Percentiles rank a stretch among this genome's conserved stretches.
Evolutionary conservation across 2,888 invertebrate genomes (phyloP).

Genomic region (Volucella zonaria): DNA sequence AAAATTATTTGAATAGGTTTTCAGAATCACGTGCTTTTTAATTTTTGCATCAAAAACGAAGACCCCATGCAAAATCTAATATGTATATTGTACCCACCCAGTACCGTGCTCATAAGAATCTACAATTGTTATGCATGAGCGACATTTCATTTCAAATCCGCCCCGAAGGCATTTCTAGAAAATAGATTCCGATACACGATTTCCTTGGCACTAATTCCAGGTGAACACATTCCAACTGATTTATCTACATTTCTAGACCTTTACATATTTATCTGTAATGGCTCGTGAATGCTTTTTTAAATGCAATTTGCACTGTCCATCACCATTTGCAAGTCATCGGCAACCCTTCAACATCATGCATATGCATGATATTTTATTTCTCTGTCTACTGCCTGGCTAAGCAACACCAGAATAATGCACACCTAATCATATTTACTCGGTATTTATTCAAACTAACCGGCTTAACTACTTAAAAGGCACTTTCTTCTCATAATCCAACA

Average conservation of each 20-base stretch:
- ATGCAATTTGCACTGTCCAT: slow-evolving; percentile 1
- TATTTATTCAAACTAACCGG: slow-evolving; percentile 10
- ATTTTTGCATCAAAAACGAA: too few species aligned
- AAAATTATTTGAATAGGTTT: too few species aligned
- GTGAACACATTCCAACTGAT: too few species aligned
- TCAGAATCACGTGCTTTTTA: too few species aligned
- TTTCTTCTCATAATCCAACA: slow-evolving; percentile 1
- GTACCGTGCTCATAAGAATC: too few species aligned
- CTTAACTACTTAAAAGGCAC: slow-evolving; percentile 8
- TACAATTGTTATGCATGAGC: too few species aligned
- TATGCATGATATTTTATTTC: slow-evolving; percentile 13
- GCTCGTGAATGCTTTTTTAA: background rate
- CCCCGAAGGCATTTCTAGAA: too few species aligned
- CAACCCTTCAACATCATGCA: slow-evolving; percentile 1
- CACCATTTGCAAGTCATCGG: background rate
- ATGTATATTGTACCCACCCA: too few species aligned
- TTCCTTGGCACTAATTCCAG: background rate
- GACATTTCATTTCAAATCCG: background rate
- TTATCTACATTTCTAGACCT: too few species aligned
- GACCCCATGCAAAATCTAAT: too few species aligned
- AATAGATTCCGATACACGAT: background rate
- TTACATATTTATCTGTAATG: too few species aligned
- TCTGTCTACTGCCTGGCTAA: slow-evolving; percentile 6
- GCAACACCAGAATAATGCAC: slow-evolving; percentile 3
- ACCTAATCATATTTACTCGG: background rate